Base-by-base conservation (phyloP, 2,797 vertebrate species). In the Catamblyrhynchus diadema region DNA sequence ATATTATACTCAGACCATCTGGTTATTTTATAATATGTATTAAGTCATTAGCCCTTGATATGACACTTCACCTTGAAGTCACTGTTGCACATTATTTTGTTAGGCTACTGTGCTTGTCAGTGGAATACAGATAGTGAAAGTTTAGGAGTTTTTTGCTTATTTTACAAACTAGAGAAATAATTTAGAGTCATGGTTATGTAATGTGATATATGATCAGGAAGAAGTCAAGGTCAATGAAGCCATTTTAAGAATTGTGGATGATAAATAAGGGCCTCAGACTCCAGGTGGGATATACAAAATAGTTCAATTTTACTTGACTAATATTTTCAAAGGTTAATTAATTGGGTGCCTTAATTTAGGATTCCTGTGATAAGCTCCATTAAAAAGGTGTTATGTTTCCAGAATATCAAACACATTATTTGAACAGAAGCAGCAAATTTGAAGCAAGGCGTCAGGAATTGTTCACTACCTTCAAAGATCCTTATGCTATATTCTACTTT, bases 121-220 rank as follows among this genome's bases (percentile, higher is more conserved):
- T 53, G 65, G 48, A 51, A 59, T 57, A 64, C n/a, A 80, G 44
- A 39, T 25, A 44, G 37, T 72, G 62, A 27, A 91, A 88, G 27
- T 65, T 90, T 48, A 51, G 30, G 15, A 4, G 5, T 24, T 53
- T 79, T 71, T 93, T 88, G 69, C 75, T 95, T 89, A 51, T 90
- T 94, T 93, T 82, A 82, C 24, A 42, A 60, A 57, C 48, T 50
- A 45, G 64, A 87, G 72, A 78, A 92, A 85, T 92, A 95, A 94
- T 87, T 95, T 81, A 50, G 82, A 92, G 91, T 95, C 87, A 89
- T 11, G 17, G 78, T 96, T 96, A 93, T 78, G 72, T 95, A 95
- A 97, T 80, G 47, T 77, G 92, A 84, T 94, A 70, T 27, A 72
- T 51, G 60, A 86, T 86, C 53, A 61, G 81, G 88, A 92, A 59